Conservation (phyloP, 2,797 vertebrate species). For the Podargus strigoides region DNA sequence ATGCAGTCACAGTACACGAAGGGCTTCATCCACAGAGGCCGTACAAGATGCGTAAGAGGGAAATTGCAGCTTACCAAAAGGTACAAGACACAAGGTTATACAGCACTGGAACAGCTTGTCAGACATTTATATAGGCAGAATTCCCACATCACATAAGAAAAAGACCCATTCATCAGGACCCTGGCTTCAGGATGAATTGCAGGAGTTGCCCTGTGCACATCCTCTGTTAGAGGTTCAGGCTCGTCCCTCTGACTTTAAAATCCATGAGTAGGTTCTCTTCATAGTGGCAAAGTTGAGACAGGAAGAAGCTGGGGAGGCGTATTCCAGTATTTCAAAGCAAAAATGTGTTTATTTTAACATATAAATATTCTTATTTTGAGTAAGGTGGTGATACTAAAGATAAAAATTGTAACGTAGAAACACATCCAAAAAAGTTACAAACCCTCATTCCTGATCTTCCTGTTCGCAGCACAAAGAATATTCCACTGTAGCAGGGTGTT, state of each 20-base stretch:
- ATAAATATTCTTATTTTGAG: neutral
- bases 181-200: neutral
- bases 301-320: neutral
- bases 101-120: neutral
- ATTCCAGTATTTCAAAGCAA: conserved; percentile 6
- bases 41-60: neutral
- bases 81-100: neutral
- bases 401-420: neutral
- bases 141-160: neutral
- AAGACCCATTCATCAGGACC: neutral
- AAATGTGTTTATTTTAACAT: conserved; percentile 35
- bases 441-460: neutral
- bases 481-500: neutral
- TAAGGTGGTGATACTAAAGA: neutral
- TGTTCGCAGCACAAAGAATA: conserved; percentile 19
- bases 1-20: neutral
- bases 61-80: neutral
- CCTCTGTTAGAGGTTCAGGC: neutral
- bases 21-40: neutral
- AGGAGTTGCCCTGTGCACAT: neutral
- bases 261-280: neutral
- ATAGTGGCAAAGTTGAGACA: neutral
- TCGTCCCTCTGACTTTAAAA: neutral
- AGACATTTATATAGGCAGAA: neutral
- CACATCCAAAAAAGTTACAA: neutral